Conservation (phyloP, 2,888 invertebrate genomes). For the Polymixis flavicincta region DNA sequence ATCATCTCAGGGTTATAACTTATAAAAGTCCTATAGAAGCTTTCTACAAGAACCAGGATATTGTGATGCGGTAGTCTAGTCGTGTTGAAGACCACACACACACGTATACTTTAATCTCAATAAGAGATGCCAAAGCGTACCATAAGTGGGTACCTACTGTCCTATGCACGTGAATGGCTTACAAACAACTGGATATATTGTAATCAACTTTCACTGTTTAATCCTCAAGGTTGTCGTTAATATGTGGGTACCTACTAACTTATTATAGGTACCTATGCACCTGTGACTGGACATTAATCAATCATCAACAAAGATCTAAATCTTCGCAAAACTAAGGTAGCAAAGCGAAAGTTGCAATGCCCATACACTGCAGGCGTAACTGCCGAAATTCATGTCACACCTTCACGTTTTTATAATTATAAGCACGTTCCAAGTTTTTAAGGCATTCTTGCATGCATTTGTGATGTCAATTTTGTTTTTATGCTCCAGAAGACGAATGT, state of each 20-base stretch:
- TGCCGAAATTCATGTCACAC: neutral
- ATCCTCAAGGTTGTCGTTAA: slow-evolving; percentile 41
- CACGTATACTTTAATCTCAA: slow-evolving; percentile 44
- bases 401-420: neutral
- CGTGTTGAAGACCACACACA: neutral
- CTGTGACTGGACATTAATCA: slow-evolving; percentile 7
- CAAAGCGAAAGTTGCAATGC: neutral
- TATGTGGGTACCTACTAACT: neutral
- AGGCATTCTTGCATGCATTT: neutral
- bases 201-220: slow-evolving; percentile 60
- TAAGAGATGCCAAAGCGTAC: slow-evolving; percentile 39
- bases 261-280: neutral
- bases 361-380: neutral
- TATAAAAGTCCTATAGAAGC: neutral
- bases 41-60: neutral
- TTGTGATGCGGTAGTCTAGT: neutral
- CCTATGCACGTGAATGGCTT: slow-evolving; percentile 46
- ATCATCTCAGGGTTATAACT: neutral
- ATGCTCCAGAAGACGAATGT: slow-evolving; percentile 1
- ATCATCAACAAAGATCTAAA: slow-evolving; percentile 3
- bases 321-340: neutral
- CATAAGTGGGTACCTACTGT: neutral
- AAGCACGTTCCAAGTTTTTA: neutral
- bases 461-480: neutral
- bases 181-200: slow-evolving; percentile 48